A percentile compares a stretch with the other conserved stretches of the same genome.
Evolutionary conservation across 2,113 vertebrate species (phyloP).

Genomic region (Xenopus laevis): DNA sequence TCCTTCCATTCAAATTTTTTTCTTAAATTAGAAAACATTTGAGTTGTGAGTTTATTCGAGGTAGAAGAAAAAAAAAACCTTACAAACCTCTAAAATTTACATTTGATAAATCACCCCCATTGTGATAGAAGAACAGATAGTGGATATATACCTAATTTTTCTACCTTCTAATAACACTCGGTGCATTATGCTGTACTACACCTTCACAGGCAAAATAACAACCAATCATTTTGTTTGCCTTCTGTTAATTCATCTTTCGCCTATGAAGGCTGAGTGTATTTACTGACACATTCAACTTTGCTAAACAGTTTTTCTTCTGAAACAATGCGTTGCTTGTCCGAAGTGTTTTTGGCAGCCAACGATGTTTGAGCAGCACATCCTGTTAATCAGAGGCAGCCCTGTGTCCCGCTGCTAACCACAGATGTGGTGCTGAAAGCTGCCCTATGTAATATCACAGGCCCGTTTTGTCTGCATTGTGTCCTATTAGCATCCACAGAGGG

Average conservation of each 20-base stretch:
- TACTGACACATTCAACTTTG: constrained; percentile 13
- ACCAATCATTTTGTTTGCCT: background rate
- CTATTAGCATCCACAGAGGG: background rate
- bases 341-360: background rate
- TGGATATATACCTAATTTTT: no score
- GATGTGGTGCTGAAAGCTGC: constrained; percentile 29
- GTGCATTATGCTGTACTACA: background rate
- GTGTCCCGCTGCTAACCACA: background rate
- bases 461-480: constrained; percentile 43
- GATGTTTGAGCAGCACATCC: constrained; percentile 8
- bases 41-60: no score
- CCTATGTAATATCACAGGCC: constrained; percentile 51
- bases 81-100: no score
- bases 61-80: no score
- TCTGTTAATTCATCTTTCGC: constrained; percentile 8
- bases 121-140: no score
- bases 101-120: no score
- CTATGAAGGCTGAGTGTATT: background rate
- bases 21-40: no score
- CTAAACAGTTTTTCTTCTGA: constrained; percentile 5
- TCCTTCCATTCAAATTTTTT: no score
- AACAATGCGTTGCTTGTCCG: background rate
- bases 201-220: background rate
- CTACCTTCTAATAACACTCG: no score
- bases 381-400: background rate